Percentiles rank a stretch among this genome's conserved stretches.
Conservation (phyloP, 2,113 vertebrate genomes). For the Hipposideros armiger region DNA sequence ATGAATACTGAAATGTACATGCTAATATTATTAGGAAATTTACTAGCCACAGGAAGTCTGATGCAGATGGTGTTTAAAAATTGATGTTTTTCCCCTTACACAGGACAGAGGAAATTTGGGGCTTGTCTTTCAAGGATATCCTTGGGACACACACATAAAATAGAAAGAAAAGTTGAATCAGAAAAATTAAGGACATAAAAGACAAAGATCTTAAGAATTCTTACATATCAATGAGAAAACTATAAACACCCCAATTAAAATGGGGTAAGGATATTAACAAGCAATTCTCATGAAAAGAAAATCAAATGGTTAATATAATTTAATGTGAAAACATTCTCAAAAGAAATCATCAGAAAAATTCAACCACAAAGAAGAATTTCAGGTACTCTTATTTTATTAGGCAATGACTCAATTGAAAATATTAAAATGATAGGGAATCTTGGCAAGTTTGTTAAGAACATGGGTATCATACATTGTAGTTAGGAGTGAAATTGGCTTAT, state of each 20-base stretch:
- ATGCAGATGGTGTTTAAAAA: conserved; percentile 62
- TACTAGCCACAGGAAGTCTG: conserved; percentile 45
- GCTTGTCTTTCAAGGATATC: conserved; percentile 31
- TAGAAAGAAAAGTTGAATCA: neutral
- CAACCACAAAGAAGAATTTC: conserved; percentile 17
- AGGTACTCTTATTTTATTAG: neutral
- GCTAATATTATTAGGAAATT: conserved; percentile 48
- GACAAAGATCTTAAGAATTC: conserved; percentile 25
- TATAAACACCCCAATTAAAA: conserved; percentile 32
- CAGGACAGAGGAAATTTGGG: conserved; percentile 25
- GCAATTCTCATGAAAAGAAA: neutral
- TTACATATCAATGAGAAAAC: conserved; percentile 29
- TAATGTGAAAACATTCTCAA: neutral
- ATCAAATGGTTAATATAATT: neutral
- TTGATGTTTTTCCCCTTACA: neutral
- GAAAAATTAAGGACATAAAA: conserved; percentile 1
- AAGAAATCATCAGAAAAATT: conserved; percentile 28
- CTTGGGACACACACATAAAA: conserved; percentile 41
- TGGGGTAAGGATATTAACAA: neutral
- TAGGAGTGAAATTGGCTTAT: neutral
- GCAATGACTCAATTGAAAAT: neutral
- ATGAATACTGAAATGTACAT: neutral
- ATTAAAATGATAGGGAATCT: neutral
- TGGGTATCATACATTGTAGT: neutral
- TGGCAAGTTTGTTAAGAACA: conserved; percentile 30